phyloP scores from a whole-genome alignment of 2,797 vertebrate genomes.

The Acanthopagrus latus region DNA sequence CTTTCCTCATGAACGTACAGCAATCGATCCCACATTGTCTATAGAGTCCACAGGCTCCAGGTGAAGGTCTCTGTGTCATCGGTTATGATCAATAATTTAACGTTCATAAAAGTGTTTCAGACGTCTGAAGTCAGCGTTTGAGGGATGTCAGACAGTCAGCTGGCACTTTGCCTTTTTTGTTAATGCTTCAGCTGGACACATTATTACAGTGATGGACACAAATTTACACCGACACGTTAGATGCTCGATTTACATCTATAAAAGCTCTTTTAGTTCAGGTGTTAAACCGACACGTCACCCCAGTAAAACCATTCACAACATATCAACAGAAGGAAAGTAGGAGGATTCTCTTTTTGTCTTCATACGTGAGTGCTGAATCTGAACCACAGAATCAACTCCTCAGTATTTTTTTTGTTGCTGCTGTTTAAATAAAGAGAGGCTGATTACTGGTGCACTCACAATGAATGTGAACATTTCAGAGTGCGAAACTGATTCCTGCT shows the following conservation, averaged over 20 bases:
- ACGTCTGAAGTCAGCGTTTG: slow-evolving; percentile 23
- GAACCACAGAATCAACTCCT: background rate
- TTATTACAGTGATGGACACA: slow-evolving; percentile 17
- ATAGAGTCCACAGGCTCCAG: background rate
- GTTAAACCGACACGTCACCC: background rate
- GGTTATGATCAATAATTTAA: slow-evolving; percentile 47
- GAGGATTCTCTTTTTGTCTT: background rate
- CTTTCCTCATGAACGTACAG: background rate
- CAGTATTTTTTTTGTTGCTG: background rate
- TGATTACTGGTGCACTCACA: background rate
- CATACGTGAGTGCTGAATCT: background rate
- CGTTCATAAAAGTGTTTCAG: slow-evolving; percentile 15
- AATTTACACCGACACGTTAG: background rate
- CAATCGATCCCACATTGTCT: background rate
- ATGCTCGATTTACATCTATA: slow-evolving; percentile 11
- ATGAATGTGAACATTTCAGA: background rate
- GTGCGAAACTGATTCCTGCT: slow-evolving; percentile 18
- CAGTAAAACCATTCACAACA: background rate
- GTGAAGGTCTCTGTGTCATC: background rate
- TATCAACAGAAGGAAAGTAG: background rate
- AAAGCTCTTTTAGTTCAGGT: slow-evolving; percentile 4
- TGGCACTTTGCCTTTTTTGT: slow-evolving; percentile 59
- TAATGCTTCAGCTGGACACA: slow-evolving; percentile 45
- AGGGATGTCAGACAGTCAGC: slow-evolving; percentile 3
- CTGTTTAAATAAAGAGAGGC: background rate